phyloP scores from a whole-genome alignment of 2,113 vertebrate genomes.

The Labeo catla region DNA sequence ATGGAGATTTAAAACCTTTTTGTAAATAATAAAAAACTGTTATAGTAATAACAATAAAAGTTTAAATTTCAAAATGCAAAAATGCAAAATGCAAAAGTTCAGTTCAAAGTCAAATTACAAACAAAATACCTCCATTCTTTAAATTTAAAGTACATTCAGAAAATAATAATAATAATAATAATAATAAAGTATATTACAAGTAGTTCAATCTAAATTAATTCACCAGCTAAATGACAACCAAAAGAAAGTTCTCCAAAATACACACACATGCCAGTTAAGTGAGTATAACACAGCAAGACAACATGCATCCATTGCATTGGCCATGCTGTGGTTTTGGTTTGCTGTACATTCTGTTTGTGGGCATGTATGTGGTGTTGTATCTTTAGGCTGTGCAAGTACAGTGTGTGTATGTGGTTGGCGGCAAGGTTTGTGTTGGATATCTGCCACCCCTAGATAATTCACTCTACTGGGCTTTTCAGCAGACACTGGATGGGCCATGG shows the following conservation, averaged over 20 bases:
- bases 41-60: not conserved
- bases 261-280: not conserved
- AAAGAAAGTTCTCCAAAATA: not conserved
- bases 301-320: not conserved
- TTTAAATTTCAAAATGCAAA: not conserved
- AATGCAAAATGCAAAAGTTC: too few relatives aligned
- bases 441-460: conserved; percentile 73
- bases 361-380: conserved; percentile 58
- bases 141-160: not conserved
- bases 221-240: not conserved
- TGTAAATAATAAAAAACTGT: not conserved
- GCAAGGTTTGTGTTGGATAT: conserved; percentile 73
- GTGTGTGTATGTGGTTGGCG: conserved; percentile 70
- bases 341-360: conserved; percentile 38
- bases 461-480: conserved; percentile 66
- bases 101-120: not conserved
- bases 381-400: conserved; percentile 67
- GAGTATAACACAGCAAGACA: not conserved
- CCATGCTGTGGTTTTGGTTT: conserved; percentile 23
- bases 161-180: not conserved
- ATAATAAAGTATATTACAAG: too few relatives aligned
- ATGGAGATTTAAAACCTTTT: not conserved
- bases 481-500: conserved; percentile 37
- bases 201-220: not conserved
- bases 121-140: not conserved